phyloP scores from a whole-genome alignment of 2,113 vertebrate species.

The Chrysemys picta region DNA sequence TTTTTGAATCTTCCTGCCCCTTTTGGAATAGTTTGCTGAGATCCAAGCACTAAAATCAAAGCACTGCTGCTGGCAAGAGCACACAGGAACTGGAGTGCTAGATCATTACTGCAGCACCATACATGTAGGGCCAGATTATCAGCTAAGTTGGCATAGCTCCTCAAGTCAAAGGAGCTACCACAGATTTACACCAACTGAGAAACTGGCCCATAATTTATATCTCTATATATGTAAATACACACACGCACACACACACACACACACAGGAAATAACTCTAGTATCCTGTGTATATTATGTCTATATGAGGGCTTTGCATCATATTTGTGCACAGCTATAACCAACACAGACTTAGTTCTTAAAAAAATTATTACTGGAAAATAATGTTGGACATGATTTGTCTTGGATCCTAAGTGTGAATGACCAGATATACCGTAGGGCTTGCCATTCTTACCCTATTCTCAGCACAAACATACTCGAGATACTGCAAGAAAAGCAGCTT shows the following conservation, averaged over 20 bases:
- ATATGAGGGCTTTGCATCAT: neutral
- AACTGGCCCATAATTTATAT: neutral
- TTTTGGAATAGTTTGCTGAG: neutral
- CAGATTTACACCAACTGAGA: neutral
- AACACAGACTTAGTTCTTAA: neutral
- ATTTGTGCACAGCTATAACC: neutral
- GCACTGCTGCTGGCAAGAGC: neutral
- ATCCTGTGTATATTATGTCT: neutral
- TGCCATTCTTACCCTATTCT: neutral
- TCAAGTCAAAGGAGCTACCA: neutral
- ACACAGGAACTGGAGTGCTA: neutral
- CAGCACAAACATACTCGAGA: neutral
- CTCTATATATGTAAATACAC: neutral
- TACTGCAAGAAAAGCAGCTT: neutral
- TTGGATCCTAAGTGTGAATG: neutral
- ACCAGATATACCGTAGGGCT: neutral
- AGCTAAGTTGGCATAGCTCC: neutral
- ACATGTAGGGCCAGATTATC: neutral
- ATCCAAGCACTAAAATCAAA: neutral
- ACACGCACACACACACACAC: neutral
- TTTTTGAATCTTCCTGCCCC: neutral
- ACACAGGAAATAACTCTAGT: neutral
- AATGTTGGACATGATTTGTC: neutral
- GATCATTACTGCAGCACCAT: neutral
- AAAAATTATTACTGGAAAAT: neutral